These are phyloP conservation scores for Syngnathus typhle DNA, from an alignment of 2,113 vertebrate genomes.

Conservation along the genomic window DNA sequence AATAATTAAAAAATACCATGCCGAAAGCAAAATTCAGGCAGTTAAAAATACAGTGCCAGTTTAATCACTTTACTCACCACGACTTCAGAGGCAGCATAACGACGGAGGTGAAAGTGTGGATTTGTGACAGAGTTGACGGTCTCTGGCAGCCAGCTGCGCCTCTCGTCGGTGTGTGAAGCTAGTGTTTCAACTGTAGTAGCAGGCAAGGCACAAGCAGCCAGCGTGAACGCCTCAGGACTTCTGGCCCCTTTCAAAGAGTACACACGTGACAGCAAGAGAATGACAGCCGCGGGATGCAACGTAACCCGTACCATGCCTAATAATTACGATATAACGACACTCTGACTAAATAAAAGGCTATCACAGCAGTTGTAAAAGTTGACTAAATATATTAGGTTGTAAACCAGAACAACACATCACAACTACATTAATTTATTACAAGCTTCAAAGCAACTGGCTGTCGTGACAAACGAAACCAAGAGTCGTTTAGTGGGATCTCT, in stretches of 20 bases:
- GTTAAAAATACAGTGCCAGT: background rate
- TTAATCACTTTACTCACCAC: conserved; percentile 46
- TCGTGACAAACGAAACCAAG: background rate
- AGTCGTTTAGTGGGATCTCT: background rate
- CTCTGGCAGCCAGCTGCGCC: conserved; percentile 42
- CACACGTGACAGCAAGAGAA: conserved; percentile 6
- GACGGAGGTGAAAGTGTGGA: background rate
- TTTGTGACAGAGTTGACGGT: background rate
- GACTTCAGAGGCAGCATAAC: conserved; percentile 30
- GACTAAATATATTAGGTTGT: background rate
- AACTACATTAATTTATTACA: background rate
- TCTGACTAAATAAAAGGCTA: background rate
- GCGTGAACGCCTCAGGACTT: conserved; percentile 42
- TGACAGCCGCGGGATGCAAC: background rate
- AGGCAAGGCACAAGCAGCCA: background rate
- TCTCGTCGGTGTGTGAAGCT: conserved; percentile 40
- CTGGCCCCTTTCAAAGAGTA: conserved; percentile 40
- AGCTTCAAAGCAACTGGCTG: too few relatives aligned
- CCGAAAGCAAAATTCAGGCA: background rate
- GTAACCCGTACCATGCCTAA: too few relatives aligned
- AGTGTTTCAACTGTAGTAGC: conserved; percentile 42
- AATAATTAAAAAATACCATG: background rate
- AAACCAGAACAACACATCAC: too few relatives aligned
- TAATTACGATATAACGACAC: background rate
- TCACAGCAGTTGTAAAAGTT: background rate